Percentiles rank a stretch among this genome's conserved stretches.
Conservation (phyloP, 2,888 invertebrate species). For the Polymixis flavicincta region DNA sequence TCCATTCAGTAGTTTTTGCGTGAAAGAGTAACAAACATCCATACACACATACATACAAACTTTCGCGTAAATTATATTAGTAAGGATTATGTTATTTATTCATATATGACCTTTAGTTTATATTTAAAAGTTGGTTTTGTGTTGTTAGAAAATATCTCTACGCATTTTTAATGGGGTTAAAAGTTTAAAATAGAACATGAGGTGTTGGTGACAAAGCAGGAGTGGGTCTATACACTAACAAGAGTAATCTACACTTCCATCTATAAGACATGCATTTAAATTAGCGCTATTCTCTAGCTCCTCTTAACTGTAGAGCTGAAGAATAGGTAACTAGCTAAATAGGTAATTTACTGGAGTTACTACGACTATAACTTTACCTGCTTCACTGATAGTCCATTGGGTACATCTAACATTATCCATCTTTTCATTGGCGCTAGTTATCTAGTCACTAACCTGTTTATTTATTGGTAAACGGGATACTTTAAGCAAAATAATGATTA, state of each 20-base stretch:
- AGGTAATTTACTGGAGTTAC: too few species aligned
- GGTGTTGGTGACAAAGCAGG: neutral
- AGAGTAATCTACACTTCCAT: neutral
- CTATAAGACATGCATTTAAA: neutral
- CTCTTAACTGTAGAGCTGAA: too few species aligned
- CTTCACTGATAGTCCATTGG: too few species aligned
- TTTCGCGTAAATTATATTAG: too few species aligned
- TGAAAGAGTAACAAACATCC: too few species aligned
- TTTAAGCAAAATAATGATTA: neutral
- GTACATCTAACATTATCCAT: neutral
- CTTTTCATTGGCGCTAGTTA: neutral
- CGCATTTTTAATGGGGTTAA: neutral
- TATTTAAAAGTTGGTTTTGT: neutral
- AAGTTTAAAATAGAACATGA: neutral
- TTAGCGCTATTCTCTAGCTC: neutral
- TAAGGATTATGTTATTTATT: too few species aligned
- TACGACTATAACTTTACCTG: too few species aligned
- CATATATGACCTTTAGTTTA: neutral
- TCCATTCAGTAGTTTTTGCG: too few species aligned
- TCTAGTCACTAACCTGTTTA: neutral
- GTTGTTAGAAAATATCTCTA: neutral
- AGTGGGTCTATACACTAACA: neutral
- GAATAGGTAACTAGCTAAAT: neutral
- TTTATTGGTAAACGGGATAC: neutral
- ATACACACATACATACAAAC: too few species aligned